Base-by-base conservation (phyloP, 2,113 vertebrate species). In the Trichechus manatus region DNA sequence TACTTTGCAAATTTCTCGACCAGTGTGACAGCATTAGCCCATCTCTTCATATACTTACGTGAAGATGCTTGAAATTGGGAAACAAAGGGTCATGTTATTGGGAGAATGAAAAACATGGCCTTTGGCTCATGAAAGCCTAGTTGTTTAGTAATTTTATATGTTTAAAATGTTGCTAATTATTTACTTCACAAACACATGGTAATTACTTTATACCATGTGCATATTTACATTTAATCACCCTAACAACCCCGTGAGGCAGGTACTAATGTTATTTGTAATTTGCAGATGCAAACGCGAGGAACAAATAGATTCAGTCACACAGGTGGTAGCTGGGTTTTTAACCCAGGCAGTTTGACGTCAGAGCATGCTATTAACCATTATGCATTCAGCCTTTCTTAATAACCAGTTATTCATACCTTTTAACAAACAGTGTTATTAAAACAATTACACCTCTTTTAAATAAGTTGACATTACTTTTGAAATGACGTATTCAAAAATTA, bases 121-220 rank as follows among this genome's bases (percentile, higher is more conserved):
- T 70, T 80, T 63, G 63, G 42, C 61, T 87, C 78, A 66, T 29
- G 36, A 77, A 44, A 31, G n/a, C 50, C 39, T 78, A 33, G 6
- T 39, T 68, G 4, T 72, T 87, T 78, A 77, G 25, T 92, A 85
- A 42, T 59, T 86, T 87, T 92, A 29, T 33, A 56, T 94, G 89
- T 94, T 68, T 13, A 79, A 61, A 75, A 53, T 27, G 5, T 59
- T 95, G 5, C 50, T 63, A 33, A 31, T 91, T 66, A 64, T 61
- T 96, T 87, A 42, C 50, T 82, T 93, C 80, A 80, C 19, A 77
- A 79, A 59, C 39, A 66, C 22, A 29, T 15, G 20, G 10, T 47
- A 3, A 74, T 80, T 44, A 66, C 61, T 85, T 6, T 39, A 63
- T 81, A 33, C 33, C 36, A 33, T 64, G 33, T 61, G 15, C 17